Evolutionary conservation across 2,113 vertebrate species (phyloP).

Genomic region (Leucopsar rothschildi): DNA sequence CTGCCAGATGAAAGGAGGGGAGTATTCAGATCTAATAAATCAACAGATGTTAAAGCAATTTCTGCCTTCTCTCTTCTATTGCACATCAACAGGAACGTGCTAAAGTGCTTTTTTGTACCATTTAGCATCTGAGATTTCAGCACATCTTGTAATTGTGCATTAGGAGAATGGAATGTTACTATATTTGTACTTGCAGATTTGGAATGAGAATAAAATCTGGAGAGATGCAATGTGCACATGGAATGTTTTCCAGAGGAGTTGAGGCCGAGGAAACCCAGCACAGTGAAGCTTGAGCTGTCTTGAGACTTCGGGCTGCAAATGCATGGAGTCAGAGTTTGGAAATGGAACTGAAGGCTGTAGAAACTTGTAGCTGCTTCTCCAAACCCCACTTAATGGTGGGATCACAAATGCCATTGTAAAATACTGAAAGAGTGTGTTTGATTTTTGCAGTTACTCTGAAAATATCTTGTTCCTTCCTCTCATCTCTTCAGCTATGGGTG

Average conservation of each 20-base stretch:
- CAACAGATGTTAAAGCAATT: neutral
- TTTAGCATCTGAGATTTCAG: conserved; percentile 35
- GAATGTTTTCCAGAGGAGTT: neutral
- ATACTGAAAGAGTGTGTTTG: neutral
- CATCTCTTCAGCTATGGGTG: neutral
- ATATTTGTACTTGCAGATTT: conserved; percentile 34
- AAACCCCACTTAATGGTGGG: neutral
- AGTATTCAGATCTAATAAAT: neutral
- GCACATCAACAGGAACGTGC: neutral
- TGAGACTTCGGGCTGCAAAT: neutral
- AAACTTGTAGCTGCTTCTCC: neutral
- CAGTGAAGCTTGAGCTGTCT: neutral
- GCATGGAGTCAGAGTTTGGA: neutral
- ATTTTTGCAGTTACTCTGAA: neutral
- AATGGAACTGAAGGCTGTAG: neutral
- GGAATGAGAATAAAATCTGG: conserved; percentile 37
- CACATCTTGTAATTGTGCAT: neutral
- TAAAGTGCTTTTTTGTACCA: neutral
- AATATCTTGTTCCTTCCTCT: neutral
- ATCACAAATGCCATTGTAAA: neutral
- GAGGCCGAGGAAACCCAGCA: neutral
- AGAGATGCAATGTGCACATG: neutral
- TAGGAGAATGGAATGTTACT: conserved; percentile 31
- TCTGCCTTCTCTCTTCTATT: neutral
- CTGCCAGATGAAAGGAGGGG: neutral